Evolutionary conservation across 1,140 invertebrate species (phyloP).

Genomic region (Helicoverpa zea): DNA sequence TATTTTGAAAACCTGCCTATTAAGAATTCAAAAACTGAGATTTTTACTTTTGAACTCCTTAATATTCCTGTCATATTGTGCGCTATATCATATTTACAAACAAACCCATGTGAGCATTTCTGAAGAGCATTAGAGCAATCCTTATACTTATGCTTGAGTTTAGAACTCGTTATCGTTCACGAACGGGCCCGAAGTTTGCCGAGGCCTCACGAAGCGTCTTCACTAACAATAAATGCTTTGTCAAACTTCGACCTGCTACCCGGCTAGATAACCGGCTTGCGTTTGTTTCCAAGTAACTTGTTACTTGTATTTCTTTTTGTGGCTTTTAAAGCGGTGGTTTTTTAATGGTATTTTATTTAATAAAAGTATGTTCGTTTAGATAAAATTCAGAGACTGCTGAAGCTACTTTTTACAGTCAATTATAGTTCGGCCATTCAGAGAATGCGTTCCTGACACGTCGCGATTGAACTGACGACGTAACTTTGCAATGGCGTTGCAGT

Average conservation of each 20-base stretch:
- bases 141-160: slow-evolving; percentile 58
- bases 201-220: slow-evolving; percentile 68
- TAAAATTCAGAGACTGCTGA: too few species aligned
- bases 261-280: slow-evolving; percentile 77
- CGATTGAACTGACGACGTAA: too few species aligned
- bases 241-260: slow-evolving; percentile 71
- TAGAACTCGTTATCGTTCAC: slow-evolving; percentile 77
- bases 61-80: neutral
- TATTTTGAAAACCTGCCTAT: too few species aligned
- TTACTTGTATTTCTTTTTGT: slow-evolving; percentile 63
- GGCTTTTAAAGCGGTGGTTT: slow-evolving; percentile 58
- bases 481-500: too few species aligned
- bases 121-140: slow-evolving; percentile 39
- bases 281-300: slow-evolving; percentile 72
- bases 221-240: slow-evolving; percentile 82
- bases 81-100: slow-evolving; percentile 23
- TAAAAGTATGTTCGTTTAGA: too few species aligned
- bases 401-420: too few species aligned
- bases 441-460: too few species aligned
- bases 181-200: slow-evolving; percentile 61
- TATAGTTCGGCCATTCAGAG: too few species aligned
- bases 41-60: too few species aligned
- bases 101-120: slow-evolving; percentile 41
- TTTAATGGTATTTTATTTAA: neutral
- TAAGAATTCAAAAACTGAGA: too few species aligned